Conservation (phyloP, 2,888 invertebrate species). For the Polyommatus icarus region DNA sequence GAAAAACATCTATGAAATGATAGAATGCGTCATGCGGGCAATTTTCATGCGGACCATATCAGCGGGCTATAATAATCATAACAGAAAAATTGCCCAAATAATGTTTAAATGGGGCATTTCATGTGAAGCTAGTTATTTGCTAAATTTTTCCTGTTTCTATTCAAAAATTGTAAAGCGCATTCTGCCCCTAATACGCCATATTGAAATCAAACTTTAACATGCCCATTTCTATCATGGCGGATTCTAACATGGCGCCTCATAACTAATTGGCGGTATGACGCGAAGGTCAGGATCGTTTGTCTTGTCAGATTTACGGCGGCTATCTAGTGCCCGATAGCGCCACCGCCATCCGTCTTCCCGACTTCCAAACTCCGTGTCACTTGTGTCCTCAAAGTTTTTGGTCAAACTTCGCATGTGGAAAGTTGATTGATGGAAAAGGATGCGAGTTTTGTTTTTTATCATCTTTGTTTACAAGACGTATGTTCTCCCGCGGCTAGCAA, state of each 20-base stretch:
- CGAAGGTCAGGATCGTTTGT: conserved; percentile 64
- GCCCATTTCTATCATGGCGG: neutral
- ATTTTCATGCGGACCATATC: too few species aligned
- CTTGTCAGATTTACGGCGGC: conserved; percentile 70
- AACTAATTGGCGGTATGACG: conserved; percentile 46
- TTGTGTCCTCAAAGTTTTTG: neutral
- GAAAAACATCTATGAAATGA: too few species aligned
- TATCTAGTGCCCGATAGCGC: conserved; percentile 58
- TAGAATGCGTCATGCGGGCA: too few species aligned
- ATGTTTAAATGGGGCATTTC: too few species aligned
- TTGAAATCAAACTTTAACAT: neutral
- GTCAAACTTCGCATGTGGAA: neutral
- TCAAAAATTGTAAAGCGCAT: too few species aligned
- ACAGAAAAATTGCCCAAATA: too few species aligned
- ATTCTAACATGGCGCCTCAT: conserved; percentile 31
- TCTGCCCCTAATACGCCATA: too few species aligned
- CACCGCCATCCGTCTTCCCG: conserved; percentile 27
- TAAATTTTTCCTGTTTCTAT: too few species aligned
- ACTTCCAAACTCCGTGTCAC: neutral
- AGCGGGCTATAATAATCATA: too few species aligned
- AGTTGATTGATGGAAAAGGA: neutral
- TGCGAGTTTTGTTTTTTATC: neutral
- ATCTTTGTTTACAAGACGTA: neutral
- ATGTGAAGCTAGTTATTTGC: too few species aligned
- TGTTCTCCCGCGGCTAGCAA: too few species aligned